A percentile compares a stretch with the other conserved stretches of the same genome.
These are phyloP conservation scores for Copidosoma floridanum DNA, from an alignment of 1,140 invertebrate genomes.

Conservation along the genomic window DNA sequence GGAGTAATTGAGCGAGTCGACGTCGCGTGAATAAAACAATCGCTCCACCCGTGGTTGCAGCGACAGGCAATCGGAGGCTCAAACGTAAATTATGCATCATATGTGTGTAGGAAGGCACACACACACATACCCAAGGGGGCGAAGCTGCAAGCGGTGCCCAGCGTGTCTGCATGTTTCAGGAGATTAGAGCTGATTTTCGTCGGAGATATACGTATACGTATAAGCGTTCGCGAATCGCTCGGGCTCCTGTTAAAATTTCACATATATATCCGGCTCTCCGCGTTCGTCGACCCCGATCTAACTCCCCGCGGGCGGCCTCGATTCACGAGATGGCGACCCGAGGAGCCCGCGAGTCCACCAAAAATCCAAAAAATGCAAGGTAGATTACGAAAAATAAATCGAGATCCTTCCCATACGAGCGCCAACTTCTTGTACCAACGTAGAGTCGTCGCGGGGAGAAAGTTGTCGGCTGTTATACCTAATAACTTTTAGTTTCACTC, in stretches of 20 bases:
- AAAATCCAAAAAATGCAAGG: no score
- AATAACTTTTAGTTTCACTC: constrained; percentile 15
- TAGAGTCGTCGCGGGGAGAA: no score
- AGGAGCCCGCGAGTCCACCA: no score
- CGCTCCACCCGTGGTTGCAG: background rate
- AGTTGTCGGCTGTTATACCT: background rate
- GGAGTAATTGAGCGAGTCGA: background rate
- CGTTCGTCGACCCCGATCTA: constrained; percentile 16
- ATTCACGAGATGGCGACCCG: no score
- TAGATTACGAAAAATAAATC: no score
- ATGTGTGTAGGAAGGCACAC: background rate
- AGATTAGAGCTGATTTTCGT: constrained; percentile 5
- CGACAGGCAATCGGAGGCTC: no score
- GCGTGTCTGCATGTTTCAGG: background rate
- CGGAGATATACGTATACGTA: background rate
- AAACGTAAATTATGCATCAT: no score
- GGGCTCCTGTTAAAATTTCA: constrained; percentile 3
- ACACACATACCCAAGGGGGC: background rate
- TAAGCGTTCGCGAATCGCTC: background rate
- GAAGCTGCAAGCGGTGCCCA: background rate
- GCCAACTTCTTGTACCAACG: no score
- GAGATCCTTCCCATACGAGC: no score
- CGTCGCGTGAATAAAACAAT: background rate
- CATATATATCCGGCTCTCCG: constrained; percentile 3
- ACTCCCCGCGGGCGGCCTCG: background rate